phyloP scores from a whole-genome alignment of 2,113 vertebrate species.

The Triplophysa tibetana region DNA sequence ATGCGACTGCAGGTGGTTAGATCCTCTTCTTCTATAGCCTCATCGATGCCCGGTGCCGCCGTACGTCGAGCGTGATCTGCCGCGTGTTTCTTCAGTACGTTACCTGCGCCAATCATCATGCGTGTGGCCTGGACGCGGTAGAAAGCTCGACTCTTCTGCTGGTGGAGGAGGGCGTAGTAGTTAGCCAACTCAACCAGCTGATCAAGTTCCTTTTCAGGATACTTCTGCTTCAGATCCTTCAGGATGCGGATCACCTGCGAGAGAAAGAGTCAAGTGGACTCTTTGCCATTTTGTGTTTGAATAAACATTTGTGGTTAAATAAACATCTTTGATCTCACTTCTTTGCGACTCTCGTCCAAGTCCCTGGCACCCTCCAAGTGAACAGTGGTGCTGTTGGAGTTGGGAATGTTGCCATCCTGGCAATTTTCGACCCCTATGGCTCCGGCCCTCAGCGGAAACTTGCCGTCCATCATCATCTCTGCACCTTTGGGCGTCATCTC shows the following conservation, averaged over 20 bases:
- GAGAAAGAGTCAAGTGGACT: background rate
- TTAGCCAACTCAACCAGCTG: conserved; percentile 93
- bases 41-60: conserved; percentile 60
- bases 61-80: conserved; percentile 79
- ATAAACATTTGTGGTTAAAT: background rate
- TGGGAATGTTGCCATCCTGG: conserved; percentile 64
- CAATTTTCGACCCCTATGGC: conserved; percentile 49
- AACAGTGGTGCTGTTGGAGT: conserved; percentile 69
- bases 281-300: background rate
- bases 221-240: conserved; percentile 93
- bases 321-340: conserved; percentile 66
- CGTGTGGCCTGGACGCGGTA: conserved; percentile 93
- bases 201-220: conserved; percentile 92
- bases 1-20: conserved; percentile 81
- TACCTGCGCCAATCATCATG: conserved; percentile 93
- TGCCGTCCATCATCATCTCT: conserved; percentile 81
- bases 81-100: conserved; percentile 87
- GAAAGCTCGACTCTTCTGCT: conserved; percentile 96
- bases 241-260: conserved; percentile 88
- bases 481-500: conserved; percentile 82
- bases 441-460: conserved; percentile 68
- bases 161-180: conserved; percentile 91
- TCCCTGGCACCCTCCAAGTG: conserved; percentile 82
- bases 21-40: conserved; percentile 61
- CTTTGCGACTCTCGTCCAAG: conserved; percentile 89